These are phyloP conservation scores for Cydia splendana DNA, from an alignment of 1,140 invertebrate genomes.

Conservation along the genomic window DNA sequence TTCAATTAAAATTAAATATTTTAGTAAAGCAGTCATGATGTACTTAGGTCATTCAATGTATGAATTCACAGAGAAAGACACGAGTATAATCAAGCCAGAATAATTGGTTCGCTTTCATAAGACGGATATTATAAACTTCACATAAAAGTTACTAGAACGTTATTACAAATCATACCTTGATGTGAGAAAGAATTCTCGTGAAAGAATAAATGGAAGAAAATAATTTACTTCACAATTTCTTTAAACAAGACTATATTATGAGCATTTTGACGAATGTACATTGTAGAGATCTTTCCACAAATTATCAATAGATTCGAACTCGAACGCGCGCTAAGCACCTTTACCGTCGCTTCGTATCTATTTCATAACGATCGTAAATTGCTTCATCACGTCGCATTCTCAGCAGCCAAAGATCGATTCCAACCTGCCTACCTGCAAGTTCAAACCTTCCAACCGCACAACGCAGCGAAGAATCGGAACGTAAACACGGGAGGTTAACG, in stretches of 20 bases:
- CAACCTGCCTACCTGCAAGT: slow-evolving; percentile 34
- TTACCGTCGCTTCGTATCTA: not conserved
- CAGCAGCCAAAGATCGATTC: not conserved
- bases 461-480: slow-evolving; percentile 58
- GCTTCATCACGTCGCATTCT: slow-evolving; percentile 16
- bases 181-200: not conserved
- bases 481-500: slow-evolving; percentile 65
- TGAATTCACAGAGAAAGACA: not conserved
- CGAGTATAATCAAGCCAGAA: not conserved
- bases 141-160: not conserved
- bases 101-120: not conserved
- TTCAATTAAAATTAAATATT: not conserved
- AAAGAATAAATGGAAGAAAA: not conserved
- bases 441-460: slow-evolving; percentile 26
- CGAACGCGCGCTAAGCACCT: not conserved
- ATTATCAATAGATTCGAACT: not conserved
- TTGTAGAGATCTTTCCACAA: not conserved
- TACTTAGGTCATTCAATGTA: not conserved
- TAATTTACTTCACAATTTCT: not conserved
- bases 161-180: not conserved
- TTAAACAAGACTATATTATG: not conserved
- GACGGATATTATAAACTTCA: no score
- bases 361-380: slow-evolving; percentile 17
- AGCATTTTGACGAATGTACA: not conserved
- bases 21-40: not conserved